Evolutionary conservation across 2,888 invertebrate species (phyloP), one percentile per base, ranked within the genome.

Genomic region (Ditylenchus weischeri): DNA sequence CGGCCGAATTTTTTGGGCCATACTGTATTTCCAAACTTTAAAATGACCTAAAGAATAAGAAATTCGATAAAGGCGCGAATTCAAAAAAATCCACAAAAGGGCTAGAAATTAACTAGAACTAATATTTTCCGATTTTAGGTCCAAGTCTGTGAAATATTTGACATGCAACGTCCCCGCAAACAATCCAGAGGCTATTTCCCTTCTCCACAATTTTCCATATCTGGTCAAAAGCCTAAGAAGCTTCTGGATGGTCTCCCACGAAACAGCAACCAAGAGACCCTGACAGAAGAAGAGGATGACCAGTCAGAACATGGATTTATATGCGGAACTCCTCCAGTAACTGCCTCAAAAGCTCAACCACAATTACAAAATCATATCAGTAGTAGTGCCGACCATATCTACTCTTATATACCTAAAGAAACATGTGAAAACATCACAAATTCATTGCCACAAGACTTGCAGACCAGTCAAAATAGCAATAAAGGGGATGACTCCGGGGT

Each of bases 61-160:
- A n/a, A n/a, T n/a, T n/a, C n/a, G n/a, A n/a, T n/a, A n/a, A n/a
- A n/a, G n/a, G n/a, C n/a, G n/a, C 29, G 29, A 29, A 29, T 29
- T 29, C 29, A 29, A 29, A 29, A 29, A 29, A 4, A 5, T 29
- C n/a, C 29, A 29, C 29, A 5, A 29, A 29, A 29, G 5, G 29
- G 2, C 29, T 29, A 2, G 29, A 29, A 29, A 29, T 29, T 4
- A 29, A 29, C 5, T 29, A 29, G 29, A 4, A 29, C 29, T 19
- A 57, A 19, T 62, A 38, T 54, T 7, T 62, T 48, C 48, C 54
- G n/a, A 23, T 58, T 68, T 36, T 57, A 72, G 57, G 48, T 62
- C 11, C 70, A 72, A 69, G 58, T 72, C 7, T 72, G 72, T 59
- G 58, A 72, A 38, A 72, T 72, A 29, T 72, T 73, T 49, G 69